phyloP scores from a whole-genome alignment of 1,140 invertebrate genomes.

The Riptortus pedestris region DNA sequence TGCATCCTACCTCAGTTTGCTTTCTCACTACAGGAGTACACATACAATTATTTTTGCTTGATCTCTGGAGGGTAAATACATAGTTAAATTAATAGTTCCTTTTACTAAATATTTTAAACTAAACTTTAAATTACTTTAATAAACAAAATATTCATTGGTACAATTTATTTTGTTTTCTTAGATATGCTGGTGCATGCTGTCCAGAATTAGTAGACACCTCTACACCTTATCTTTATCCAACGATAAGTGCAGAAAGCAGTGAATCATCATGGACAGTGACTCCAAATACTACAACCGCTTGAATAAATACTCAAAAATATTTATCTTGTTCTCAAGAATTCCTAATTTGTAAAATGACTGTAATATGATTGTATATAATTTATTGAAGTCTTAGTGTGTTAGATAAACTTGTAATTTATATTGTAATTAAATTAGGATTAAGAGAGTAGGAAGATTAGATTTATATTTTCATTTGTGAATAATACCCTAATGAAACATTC shows the following conservation, averaged over 20 bases:
- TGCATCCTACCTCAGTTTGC: slow-evolving; percentile 9
- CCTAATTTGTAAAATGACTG: neutral
- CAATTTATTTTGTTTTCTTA: neutral
- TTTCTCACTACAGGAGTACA: slow-evolving; percentile 8
- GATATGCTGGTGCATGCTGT: slow-evolving; percentile 1
- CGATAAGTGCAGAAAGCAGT: neutral
- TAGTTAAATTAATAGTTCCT: no score
- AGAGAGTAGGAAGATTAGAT: neutral
- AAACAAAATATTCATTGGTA: no score
- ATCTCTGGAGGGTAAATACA: neutral
- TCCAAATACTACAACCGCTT: neutral
- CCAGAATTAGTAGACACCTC: neutral
- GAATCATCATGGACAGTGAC: neutral
- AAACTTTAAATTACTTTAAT: no score
- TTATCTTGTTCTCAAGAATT: neutral
- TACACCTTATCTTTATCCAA: neutral
- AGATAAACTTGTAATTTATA: slow-evolving; percentile 10
- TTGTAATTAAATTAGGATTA: slow-evolving; percentile 3
- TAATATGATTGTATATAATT: slow-evolving; percentile 13
- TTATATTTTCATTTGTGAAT: neutral
- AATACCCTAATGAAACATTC: neutral
- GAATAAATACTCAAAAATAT: neutral
- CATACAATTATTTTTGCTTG: neutral
- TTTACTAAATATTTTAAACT: no score
- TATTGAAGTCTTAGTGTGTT: neutral